These are phyloP conservation scores for Pediacus dermestoides DNA, from an alignment of 2,888 invertebrate genomes.

Conservation along the genomic window DNA sequence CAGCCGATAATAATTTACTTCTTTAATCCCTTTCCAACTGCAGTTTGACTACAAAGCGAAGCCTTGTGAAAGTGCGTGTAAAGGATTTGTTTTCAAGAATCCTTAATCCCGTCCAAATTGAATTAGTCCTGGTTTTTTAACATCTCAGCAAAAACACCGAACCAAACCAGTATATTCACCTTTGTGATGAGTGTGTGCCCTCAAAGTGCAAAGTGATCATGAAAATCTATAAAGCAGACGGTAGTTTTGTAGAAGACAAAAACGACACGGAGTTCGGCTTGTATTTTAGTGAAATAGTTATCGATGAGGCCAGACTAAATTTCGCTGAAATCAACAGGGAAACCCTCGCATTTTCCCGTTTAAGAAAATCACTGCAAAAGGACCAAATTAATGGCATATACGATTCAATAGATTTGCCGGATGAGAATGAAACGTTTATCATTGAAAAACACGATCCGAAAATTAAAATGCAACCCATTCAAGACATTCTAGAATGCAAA, in stretches of 20 bases:
- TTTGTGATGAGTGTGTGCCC: no score
- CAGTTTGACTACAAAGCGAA: no score
- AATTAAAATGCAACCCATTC: constrained; percentile 19
- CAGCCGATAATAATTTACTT: no score
- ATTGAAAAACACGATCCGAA: constrained; percentile 16
- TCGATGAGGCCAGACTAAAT: constrained; percentile 24
- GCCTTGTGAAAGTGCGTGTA: constrained; percentile 13
- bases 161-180: no score
- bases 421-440: not conserved
- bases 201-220: constrained; percentile 20
- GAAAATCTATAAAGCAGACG: constrained; percentile 39
- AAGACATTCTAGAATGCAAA: constrained; percentile 12
- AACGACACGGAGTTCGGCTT: constrained; percentile 39
- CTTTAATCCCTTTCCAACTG: no score
- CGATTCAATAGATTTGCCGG: constrained; percentile 3
- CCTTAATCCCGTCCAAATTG: constrained; percentile 14
- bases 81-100: constrained; percentile 8
- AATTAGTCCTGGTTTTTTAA: constrained; percentile 8
- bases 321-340: constrained; percentile 19
- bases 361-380: not conserved
- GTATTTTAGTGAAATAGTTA: constrained; percentile 31
- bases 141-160: no score
- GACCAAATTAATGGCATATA: not conserved
- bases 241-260: constrained; percentile 31
- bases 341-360: not conserved